A percentile compares a stretch with the other conserved stretches of the same genome.
phyloP scores from a whole-genome alignment of 1,140 invertebrate species.

The Orius insidiosus region DNA sequence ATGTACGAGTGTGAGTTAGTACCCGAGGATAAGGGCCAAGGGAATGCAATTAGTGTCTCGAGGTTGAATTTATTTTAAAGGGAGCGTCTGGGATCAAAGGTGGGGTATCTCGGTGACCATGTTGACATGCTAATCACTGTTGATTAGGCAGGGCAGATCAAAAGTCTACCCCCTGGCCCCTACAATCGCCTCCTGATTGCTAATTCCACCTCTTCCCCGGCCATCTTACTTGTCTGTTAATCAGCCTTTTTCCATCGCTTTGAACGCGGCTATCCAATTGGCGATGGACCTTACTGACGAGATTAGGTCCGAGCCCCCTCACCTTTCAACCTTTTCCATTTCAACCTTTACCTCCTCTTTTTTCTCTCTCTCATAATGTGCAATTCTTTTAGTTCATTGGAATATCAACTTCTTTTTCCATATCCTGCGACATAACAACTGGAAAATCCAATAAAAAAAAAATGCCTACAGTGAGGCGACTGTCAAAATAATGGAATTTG shows the following conservation, averaged over 20 bases:
- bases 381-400: too few relatives aligned
- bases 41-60: constrained; percentile 7
- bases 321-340: too few relatives aligned
- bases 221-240: constrained; percentile 9
- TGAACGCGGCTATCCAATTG: constrained; percentile 9
- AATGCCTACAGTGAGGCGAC: too few relatives aligned
- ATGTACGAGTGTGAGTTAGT: neutral
- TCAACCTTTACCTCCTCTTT: too few relatives aligned
- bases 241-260: constrained; percentile 12
- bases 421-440: too few relatives aligned
- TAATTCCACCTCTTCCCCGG: constrained; percentile 9
- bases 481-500: too few relatives aligned
- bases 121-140: constrained; percentile 11
- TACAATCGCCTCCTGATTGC: constrained; percentile 12
- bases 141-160: constrained; percentile 10
- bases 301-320: constrained; percentile 2
- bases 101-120: constrained; percentile 5
- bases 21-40: neutral
- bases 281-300: constrained; percentile 9
- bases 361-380: too few relatives aligned
- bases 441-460: too few relatives aligned
- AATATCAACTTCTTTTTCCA: too few relatives aligned
- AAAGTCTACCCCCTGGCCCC: constrained; percentile 5
- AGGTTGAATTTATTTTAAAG: constrained; percentile 12
- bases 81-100: constrained; percentile 6